Conservation (phyloP, 37 sponge, comb jelly and placozoan species). For the Tethya wilhelma region DNA sequence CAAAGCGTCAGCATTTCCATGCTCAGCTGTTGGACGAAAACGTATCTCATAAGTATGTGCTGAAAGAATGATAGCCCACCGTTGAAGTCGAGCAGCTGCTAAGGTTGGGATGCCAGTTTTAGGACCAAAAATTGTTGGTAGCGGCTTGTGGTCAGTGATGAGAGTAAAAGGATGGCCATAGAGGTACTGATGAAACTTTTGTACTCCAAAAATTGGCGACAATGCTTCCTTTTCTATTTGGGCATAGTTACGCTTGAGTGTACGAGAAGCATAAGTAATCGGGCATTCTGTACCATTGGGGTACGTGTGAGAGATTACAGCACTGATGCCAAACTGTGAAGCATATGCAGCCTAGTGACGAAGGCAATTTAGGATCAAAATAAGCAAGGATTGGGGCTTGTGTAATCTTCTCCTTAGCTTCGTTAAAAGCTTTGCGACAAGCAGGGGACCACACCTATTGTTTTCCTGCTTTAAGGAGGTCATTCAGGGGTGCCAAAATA, state of each 20-base stretch:
- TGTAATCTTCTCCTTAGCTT: background rate
- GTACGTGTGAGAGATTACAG: conserved; percentile 1
- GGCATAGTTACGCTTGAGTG: conserved; percentile 15
- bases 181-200: no score
- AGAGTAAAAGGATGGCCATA: no score
- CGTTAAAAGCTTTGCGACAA: background rate
- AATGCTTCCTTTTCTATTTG: conserved; percentile 27
- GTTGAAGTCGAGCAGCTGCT: no score
- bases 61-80: no score
- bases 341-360: background rate
- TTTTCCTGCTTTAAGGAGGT: background rate
- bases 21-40: no score
- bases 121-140: no score
- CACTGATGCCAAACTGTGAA: background rate
- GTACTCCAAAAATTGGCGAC: no score
- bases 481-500: background rate
- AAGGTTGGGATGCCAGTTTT: no score
- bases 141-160: no score
- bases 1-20: background rate
- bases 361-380: background rate
- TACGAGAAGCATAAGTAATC: conserved; percentile 21
- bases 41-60: no score
- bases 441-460: background rate
- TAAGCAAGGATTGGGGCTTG: background rate
- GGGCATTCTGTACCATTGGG: conserved; percentile 6